A percentile compares a stretch with the other conserved stretches of the same genome.
Conservation (phyloP, 2,113 vertebrate species). For the Ibidorhyncha struthersii region DNA sequence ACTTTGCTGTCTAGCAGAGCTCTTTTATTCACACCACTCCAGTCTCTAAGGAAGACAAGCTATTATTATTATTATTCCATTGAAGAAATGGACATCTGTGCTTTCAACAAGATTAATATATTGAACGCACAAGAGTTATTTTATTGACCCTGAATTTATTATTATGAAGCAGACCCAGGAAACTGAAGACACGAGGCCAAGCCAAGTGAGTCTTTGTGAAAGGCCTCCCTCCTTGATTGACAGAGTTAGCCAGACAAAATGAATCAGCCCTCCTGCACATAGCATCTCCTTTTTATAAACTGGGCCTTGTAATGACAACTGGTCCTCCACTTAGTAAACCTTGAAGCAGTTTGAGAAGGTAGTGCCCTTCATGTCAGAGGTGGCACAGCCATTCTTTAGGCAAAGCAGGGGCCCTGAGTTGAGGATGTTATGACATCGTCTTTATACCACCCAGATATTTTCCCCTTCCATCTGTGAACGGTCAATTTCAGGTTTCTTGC, state of each 20-base stretch:
- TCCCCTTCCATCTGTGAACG: neutral
- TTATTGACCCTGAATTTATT: slow-evolving; percentile 26
- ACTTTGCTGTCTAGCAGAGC: slow-evolving; percentile 38
- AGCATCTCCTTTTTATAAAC: neutral
- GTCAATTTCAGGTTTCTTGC: neutral
- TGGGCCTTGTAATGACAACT: neutral
- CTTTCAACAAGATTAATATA: slow-evolving; percentile 43
- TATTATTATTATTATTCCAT: slow-evolving; percentile 17
- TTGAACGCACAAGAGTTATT: neutral
- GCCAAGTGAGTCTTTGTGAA: neutral
- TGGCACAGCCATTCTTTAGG: neutral
- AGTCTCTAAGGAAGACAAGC: slow-evolving; percentile 47
- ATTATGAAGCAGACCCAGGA: neutral
- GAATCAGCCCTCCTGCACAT: neutral
- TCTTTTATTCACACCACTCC: slow-evolving; percentile 35
- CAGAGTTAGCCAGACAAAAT: neutral
- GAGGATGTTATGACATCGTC: neutral
- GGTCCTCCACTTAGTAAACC: neutral
- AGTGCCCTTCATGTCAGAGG: neutral
- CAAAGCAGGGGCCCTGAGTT: neutral
- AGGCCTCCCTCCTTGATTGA: neutral
- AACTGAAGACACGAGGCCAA: neutral
- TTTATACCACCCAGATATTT: neutral
- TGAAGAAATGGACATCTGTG: slow-evolving; percentile 5
- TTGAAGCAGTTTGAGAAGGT: neutral